Base-by-base conservation (phyloP, 2,888 invertebrate species). In the Erynnis tages region DNA sequence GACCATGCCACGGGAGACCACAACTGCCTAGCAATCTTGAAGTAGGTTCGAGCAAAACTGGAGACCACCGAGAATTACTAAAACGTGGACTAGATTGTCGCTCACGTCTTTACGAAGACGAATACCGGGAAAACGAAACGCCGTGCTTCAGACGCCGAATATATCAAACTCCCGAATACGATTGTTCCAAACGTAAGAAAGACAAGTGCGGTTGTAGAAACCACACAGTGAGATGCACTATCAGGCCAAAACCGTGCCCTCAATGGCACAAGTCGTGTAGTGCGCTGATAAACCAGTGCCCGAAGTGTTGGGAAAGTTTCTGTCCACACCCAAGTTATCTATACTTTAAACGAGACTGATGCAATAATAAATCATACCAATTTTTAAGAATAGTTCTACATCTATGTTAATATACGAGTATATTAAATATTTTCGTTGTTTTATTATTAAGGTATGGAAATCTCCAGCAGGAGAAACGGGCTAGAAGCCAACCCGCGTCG, bases 271-370 rank as follows among this genome's bases (percentile, higher is more conserved):
- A 50, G 37, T 43, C 50, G 19, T 29, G 48, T 55, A 1, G 47
- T 66, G 45, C 40, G 1, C 23, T 32, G 10, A 30, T 30, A 1
- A 62, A 58, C 6, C 57, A 43, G 1, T 74, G 73, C 32, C 35
- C 67, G 0, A 73, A 67, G 43, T 74, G 75, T 29, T 69, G 69
- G 53, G 74, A 73, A 1, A 44, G 57, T 0, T 64, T 63, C 10
- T 78, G 79, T 53, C 78, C 79, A 0, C 66, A 68, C 40, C 79
- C 79, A 1, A 75, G 73, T 40, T 63, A 62, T 54, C 47, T 76
- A 35, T 79, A 66, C 56, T 78, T 79, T 52, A 65, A 56, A 27
- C 45, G 44, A 27, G 43, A 43, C 25, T 32, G 46, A 46, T 45
- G 23, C 2, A 25, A 13, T 1, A n/a, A n/a, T n/a, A n/a, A n/a